phyloP scores from a whole-genome alignment of 1,140 invertebrate species.

The Nasonia longicornis region DNA sequence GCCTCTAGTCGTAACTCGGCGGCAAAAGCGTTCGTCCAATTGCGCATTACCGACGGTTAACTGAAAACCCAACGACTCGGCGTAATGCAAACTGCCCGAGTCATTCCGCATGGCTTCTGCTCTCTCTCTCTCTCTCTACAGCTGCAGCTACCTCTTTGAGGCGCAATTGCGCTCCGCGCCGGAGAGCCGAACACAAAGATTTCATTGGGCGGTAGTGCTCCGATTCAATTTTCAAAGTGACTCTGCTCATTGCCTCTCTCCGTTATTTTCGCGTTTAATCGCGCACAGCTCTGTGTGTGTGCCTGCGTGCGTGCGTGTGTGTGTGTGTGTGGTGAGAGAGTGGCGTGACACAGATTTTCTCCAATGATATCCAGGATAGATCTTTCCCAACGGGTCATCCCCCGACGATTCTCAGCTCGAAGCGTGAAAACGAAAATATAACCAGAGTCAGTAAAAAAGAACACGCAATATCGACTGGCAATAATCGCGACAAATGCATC shows the following conservation, averaged over 20 bases:
- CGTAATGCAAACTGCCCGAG: slow-evolving; percentile 48
- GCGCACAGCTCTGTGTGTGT: background rate
- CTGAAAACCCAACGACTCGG: slow-evolving; percentile 50
- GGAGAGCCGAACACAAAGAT: background rate
- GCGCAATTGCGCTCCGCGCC: background rate
- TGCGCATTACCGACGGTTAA: slow-evolving; percentile 40
- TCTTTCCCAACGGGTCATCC: too few species aligned
- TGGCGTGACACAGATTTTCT: background rate
- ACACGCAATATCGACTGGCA: background rate
- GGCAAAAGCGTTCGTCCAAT: background rate
- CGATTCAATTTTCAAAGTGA: slow-evolving; percentile 51
- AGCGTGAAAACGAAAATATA: too few species aligned
- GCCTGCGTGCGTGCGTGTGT: too few species aligned
- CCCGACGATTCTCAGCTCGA: too few species aligned
- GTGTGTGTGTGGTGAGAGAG: background rate
- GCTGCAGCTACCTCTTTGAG: background rate
- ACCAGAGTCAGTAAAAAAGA: background rate
- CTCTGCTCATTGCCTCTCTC: background rate
- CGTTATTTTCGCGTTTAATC: background rate
- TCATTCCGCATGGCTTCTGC: slow-evolving; percentile 1
- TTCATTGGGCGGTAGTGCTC: slow-evolving; percentile 32
- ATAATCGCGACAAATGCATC: background rate
- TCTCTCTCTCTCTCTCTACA: background rate
- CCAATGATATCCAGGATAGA: background rate
- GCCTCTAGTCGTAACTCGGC: slow-evolving; percentile 37